phyloP scores from a whole-genome alignment of 2,797 vertebrate species.

The Lerista edwardsae region DNA sequence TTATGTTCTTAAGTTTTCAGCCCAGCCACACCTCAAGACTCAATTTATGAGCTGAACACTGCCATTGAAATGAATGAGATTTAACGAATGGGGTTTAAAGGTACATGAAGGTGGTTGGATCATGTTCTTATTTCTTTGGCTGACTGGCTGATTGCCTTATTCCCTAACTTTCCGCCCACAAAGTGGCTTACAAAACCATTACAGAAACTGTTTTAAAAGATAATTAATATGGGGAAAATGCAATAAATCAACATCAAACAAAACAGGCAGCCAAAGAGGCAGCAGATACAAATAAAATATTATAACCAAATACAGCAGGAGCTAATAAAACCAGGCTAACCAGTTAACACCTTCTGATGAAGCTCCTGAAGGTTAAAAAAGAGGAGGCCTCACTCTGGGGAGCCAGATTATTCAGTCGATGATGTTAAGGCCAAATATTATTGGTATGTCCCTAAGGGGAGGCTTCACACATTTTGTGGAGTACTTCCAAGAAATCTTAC shows the following conservation, averaged over 20 bases:
- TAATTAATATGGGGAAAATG: too few species aligned
- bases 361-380: background rate
- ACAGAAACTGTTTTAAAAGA: too few species aligned
- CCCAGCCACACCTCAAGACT: background rate
- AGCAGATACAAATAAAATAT: background rate
- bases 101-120: background rate
- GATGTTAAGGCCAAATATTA: background rate
- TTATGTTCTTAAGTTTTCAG: too few species aligned
- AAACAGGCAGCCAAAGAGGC: background rate
- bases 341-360: background rate
- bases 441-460: too few species aligned
- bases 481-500: background rate
- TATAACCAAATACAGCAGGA: background rate
- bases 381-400: background rate
- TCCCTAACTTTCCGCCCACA: background rate
- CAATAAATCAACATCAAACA: background rate
- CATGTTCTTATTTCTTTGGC: background rate
- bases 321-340: background rate
- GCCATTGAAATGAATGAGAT: background rate
- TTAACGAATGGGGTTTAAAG: background rate
- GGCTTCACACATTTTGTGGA: background rate
- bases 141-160: background rate
- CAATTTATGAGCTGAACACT: background rate
- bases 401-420: background rate
- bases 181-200: background rate